Evolutionary conservation across 1,140 invertebrate genomes (phyloP), one percentile per base, ranked within the genome.

Genomic region (Ceratoteleas bidentatus): DNA sequence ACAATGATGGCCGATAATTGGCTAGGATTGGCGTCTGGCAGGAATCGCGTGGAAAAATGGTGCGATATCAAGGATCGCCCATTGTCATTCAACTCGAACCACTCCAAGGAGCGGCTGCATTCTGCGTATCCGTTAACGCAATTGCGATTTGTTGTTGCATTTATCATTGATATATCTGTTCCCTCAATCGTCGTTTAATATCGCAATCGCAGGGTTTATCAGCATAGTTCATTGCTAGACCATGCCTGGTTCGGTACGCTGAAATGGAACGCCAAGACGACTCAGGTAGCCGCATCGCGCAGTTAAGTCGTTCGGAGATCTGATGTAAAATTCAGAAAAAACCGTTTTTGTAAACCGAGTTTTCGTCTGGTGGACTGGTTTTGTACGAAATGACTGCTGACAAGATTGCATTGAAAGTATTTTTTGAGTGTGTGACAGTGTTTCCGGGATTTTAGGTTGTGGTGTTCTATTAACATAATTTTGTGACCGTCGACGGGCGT

Each of bases 121-220:
- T 77, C 57, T 76, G 79, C 78, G 78, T 81, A 62, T 72, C 73
- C 66, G 49, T 52, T 73, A 60, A 58, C 61, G 66, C 66, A 24
- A 24, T 24, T 24, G 82, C 62, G 69, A 77, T 79, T 79, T 66
- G 64, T 75, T 68, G 53, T 32, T 73, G 69, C 43, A 74, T 68
- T 81, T 72, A 81, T 77, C 61, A 66, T 74, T 75, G 72, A 72
- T 84, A 81, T 83, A 81, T 85, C 81, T 83, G 70, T 61, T 60
- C 72, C 66, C 81, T 82, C 74, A 69, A 85, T 83, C 73, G 73
- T 68, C 57, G 69, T 83, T 78, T 81, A 84, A 85, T 82, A 87
- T 83, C 69, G 86, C 83, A 85, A 86, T 84, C 77, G 68, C 65
- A 83, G 82, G 76, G 84, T 84, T 87, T 86, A 87, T 85, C 83